These are phyloP conservation scores for Drosophila sulfurigaster DNA, from an alignment of 1,140 invertebrate genomes.

Conservation along the genomic window DNA sequence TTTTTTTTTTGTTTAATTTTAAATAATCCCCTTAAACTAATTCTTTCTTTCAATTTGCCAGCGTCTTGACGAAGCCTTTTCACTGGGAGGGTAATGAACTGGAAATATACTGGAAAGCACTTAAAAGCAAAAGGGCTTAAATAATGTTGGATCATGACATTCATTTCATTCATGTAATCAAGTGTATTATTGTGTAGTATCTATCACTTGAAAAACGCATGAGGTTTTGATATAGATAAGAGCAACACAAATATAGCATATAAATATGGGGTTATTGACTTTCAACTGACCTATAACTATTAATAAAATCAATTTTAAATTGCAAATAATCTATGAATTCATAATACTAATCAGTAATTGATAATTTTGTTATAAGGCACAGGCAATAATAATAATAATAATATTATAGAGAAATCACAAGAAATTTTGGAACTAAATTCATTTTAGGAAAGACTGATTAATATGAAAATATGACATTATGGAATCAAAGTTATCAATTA, in stretches of 20 bases:
- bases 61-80: slow-evolving; percentile 73
- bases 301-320: neutral
- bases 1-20: slow-evolving; percentile 42
- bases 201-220: too few species aligned
- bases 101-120: slow-evolving; percentile 65
- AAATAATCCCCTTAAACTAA: slow-evolving; percentile 29
- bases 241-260: too few species aligned
- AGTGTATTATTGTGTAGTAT: too few species aligned
- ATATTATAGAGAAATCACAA: too few species aligned
- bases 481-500: too few species aligned
- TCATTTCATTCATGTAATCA: too few species aligned
- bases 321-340: neutral
- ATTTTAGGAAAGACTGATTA: too few species aligned
- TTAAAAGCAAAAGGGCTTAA: slow-evolving; percentile 56
- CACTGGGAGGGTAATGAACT: slow-evolving; percentile 82
- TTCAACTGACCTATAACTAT: slow-evolving; percentile 3
- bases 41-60: slow-evolving; percentile 43
- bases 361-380: neutral
- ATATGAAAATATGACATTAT: too few species aligned
- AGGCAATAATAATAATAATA: neutral
- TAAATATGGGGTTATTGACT: slow-evolving; percentile 43
- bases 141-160: slow-evolving; percentile 18
- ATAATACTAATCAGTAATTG: slow-evolving; percentile 12
- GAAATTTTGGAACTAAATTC: too few species aligned
- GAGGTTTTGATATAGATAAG: too few species aligned